Base-by-base conservation (phyloP, 1,140 invertebrate genomes). In the Drosophila albomicans region DNA sequence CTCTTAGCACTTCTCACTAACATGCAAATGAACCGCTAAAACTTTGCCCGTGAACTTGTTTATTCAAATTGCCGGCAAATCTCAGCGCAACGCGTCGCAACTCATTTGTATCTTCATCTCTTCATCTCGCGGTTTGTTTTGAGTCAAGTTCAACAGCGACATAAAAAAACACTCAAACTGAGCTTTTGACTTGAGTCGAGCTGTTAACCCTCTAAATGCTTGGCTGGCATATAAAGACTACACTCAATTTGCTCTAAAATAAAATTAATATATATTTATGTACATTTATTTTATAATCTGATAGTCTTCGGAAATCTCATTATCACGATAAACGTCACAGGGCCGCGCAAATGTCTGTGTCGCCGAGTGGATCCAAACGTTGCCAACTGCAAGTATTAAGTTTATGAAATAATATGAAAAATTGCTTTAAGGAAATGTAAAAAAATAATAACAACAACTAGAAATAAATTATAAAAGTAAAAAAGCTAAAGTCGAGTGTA, bases 331-430 rank as follows among this genome's bases (percentile, higher is more conserved):
- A 58, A 95, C 86, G 43, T 93, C 94, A 92, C 97, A 98, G 5
- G 96, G 96, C 82, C 96, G 93, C 25, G 94, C 91, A 91, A 98
- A 98, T 92, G 98, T 97, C 93, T 99, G 98, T 54, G 97, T 98
- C 78, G 94, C 92, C 92, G 98, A 97, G 92, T 98, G 98, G 56
- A 99, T 95, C 98, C 98, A 99, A 94, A 98, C 98, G 92, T 99
- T 99, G 20, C 96, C 96, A 30, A 98, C 97, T 97, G 92, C 13
- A 56, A 93, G 35, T 35, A 94, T 99, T 99, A 7, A 96, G 96
- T 51, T 98, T 98, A 7, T 97, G 95, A 16, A 99, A 94, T 45
- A 99, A 98, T 20, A 20, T 3, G 3, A 3, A 20, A 3, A 20
- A 3, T 3, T 20, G 0, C 0, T 20, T 20, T 3, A 20, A 20